phyloP scores from a whole-genome alignment of 2,888 invertebrate species.

The Sphinx pinastri region DNA sequence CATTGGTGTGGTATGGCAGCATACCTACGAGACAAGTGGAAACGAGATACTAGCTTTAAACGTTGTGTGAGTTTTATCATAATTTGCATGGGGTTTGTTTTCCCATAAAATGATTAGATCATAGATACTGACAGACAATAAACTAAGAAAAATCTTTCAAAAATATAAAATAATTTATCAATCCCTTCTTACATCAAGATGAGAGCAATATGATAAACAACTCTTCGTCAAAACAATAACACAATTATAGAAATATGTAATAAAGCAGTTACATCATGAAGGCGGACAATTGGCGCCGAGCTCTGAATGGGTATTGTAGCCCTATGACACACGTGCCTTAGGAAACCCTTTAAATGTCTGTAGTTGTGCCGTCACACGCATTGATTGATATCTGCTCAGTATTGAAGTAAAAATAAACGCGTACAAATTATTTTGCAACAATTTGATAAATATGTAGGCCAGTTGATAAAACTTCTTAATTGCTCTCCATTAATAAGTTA shows the following conservation, averaged over 20 bases:
- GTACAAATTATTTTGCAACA: neutral
- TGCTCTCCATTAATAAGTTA: neutral
- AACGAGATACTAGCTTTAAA: no score
- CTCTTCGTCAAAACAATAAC: neutral
- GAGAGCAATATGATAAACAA: neutral
- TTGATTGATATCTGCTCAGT: constrained; percentile 1
- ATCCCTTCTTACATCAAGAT: neutral
- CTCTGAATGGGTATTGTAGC: constrained; percentile 16
- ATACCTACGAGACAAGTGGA: no score
- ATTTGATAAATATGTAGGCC: neutral
- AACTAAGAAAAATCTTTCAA: no score
- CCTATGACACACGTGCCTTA: constrained; percentile 2
- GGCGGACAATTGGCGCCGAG: neutral
- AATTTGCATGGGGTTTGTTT: no score
- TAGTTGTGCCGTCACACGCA: constrained; percentile 6
- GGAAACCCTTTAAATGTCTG: constrained; percentile 12
- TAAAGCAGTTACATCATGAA: constrained; percentile 11
- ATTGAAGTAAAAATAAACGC: neutral
- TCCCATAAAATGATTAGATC: no score
- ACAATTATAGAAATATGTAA: constrained; percentile 9
- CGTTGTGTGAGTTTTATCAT: no score
- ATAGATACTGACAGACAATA: no score
- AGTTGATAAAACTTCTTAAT: neutral
- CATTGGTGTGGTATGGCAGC: no score
- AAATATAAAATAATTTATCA: no score